A percentile compares a stretch with the other conserved stretches of the same genome.
phyloP scores from a whole-genome alignment of 2,113 vertebrate genomes.

The Thermophis baileyi region DNA sequence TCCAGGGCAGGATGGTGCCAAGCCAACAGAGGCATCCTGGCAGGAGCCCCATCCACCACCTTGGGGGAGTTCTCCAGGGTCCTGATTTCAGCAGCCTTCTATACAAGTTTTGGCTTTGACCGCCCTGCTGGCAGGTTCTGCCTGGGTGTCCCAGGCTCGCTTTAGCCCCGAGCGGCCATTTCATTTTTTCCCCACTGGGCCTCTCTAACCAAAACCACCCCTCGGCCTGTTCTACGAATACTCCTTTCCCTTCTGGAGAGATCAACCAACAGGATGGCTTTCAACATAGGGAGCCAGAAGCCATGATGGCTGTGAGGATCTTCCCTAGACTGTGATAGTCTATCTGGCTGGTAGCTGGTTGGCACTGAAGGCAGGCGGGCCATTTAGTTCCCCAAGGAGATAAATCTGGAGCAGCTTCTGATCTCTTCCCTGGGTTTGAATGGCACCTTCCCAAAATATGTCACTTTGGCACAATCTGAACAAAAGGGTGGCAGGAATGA shows the following conservation, averaged over 20 bases:
- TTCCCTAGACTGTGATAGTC: neutral
- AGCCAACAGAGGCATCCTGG: neutral
- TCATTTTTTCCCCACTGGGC: neutral
- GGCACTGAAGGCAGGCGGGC: neutral
- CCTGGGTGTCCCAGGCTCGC: neutral
- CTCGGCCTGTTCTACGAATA: neutral
- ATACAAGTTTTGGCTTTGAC: neutral
- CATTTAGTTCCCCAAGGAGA: neutral
- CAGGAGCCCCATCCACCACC: neutral
- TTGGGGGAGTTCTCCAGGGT: neutral
- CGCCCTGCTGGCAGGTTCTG: neutral
- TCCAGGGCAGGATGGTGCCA: neutral
- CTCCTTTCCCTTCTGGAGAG: neutral
- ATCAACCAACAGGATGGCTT: neutral
- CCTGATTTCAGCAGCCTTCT: neutral
- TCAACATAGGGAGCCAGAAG: neutral
- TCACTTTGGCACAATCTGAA: slow-evolving; percentile 11
- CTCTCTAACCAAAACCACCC: neutral
- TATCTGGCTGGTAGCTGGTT: neutral
- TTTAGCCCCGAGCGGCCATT: neutral
- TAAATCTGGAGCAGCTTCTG: neutral
- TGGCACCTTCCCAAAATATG: neutral
- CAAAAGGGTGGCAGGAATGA: neutral
- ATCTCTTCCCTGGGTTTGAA: neutral
- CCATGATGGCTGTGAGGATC: neutral